Base-by-base conservation (phyloP, 2,888 invertebrate species). In the Piscicola geometra region DNA sequence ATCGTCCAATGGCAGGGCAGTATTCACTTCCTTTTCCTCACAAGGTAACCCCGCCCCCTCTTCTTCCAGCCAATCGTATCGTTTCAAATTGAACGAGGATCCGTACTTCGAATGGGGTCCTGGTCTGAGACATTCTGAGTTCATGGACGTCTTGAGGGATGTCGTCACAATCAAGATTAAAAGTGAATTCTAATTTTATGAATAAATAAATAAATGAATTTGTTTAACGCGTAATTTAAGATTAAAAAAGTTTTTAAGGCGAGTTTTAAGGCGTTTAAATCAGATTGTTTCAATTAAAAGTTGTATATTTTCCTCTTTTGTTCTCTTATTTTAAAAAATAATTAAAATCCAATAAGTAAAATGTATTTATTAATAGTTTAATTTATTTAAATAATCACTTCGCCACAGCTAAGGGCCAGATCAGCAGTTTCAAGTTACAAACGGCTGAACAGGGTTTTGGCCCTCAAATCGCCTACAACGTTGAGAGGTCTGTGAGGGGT, bases 61-160 rank as follows among this genome's bases (percentile, higher is more conserved):
- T 25, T 76, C 77, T 9, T 36, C 76, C 3, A 75, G 72, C n/a
- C 90, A 91, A 87, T 89, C 90, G 75, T 96, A 91, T 85, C 88
- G 87, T 75, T 98, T 95, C 88, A 89, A 92, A 3, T 88, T 99
- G 15, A 94, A 98, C 83, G 97, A 99, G 83, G 91, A 95, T 85
- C 89, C 91, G 0, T 89, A 91, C 77, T 96, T 93, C 83, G 92
- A 93, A 15, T 99, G 99, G 99, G 91, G 92, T 77, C 99, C 99
- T 0, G 89, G 91, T 18, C 88, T 97, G 9, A 90, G 92, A 5
- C 90, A 95, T 1, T 89, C 92, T 75, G 93, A 93, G 71, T 98
- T 96, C 84, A 92, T 97, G 86, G 92, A 93, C 0, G 90, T 99
- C 50, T 88, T 99, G 5, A 91, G 95, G 71, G 96, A 99, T 84